Conservation (phyloP, 2,113 vertebrate species). For the Ahaetulla prasina region DNA sequence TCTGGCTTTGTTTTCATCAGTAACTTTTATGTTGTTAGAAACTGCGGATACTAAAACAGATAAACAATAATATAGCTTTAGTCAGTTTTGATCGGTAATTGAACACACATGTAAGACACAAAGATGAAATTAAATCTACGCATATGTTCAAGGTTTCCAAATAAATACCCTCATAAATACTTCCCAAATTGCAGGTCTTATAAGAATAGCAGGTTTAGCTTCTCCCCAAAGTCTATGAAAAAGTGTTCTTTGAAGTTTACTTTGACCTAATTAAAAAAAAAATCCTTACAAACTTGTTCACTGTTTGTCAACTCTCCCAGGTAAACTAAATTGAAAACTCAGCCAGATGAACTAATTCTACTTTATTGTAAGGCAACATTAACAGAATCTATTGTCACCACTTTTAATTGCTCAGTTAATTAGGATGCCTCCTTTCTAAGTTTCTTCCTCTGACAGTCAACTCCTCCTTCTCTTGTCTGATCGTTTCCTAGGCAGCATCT, state of each 20-base stretch:
- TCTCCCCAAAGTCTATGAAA: background rate
- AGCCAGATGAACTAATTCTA: background rate
- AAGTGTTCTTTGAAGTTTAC: background rate
- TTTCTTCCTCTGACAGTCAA: background rate
- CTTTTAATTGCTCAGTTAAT: background rate
- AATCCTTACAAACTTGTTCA: background rate
- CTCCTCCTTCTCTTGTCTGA: background rate
- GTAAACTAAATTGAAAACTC: background rate
- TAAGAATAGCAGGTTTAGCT: background rate
- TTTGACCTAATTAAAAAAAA: background rate
- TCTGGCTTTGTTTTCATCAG: background rate
- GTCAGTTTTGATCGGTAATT: background rate
- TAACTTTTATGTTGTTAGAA: background rate
- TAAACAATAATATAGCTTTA: background rate
- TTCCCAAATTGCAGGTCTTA: background rate
- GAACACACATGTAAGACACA: background rate
- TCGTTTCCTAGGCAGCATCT: background rate
- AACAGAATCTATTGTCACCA: background rate
- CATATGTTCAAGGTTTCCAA: background rate
- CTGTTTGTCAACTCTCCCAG: background rate
- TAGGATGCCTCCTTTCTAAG: background rate
- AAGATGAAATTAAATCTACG: background rate
- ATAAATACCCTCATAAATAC: background rate
- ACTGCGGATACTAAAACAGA: background rate
- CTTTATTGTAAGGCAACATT: background rate